Base-by-base conservation (phyloP, 2,888 invertebrate genomes). In the Sthenelais limicola region DNA sequence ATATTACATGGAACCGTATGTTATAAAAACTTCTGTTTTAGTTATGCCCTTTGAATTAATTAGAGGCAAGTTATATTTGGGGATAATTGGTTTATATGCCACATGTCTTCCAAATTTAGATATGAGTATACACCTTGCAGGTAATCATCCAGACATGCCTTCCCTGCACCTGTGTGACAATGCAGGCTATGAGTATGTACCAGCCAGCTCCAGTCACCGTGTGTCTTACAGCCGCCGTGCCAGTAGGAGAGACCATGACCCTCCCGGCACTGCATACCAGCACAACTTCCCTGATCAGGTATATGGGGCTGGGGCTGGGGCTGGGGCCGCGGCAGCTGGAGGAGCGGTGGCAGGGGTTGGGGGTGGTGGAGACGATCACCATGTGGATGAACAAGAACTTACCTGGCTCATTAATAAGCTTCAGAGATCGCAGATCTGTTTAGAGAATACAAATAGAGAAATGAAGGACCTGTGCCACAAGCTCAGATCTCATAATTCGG, bases 381-480 rank as follows among this genome's bases (percentile, higher is more conserved):
- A n/a, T n/a, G n/a, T n/a, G 38, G 62, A 62, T 3, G 62, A 62
- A 18, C 38, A 21, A n/a, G 62, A 18, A 21, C 35, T 62, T 0
- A 43, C 35, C 62, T 62, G 62, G 62, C 18, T 62, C n/a, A 24
- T 62, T 15, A 26, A 62, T 7, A n/a, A 43, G 15, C 62, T 62
- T 5, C 62, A 62, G 38, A 62, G 28, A 21, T 62, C 62, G 3
- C 62, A 62, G 35, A 24, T 62, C 1, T 38, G 38, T 3, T 26
- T 62, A 28, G 56, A 56, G 30, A 56, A 7, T 21, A 56, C 33
- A 35, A 62, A 62, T 24, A 35, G 26, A 43, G 43, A 62, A 15
- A 62, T 62, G 62, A 62, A 62, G 24, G 62, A 62, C 38, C 62
- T 62, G 21, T 62, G 62, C 62, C 28, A 24, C 62, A 62, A 62